Conservation (phyloP, 2,113 vertebrate species). For the Dromiciops gliroides region DNA sequence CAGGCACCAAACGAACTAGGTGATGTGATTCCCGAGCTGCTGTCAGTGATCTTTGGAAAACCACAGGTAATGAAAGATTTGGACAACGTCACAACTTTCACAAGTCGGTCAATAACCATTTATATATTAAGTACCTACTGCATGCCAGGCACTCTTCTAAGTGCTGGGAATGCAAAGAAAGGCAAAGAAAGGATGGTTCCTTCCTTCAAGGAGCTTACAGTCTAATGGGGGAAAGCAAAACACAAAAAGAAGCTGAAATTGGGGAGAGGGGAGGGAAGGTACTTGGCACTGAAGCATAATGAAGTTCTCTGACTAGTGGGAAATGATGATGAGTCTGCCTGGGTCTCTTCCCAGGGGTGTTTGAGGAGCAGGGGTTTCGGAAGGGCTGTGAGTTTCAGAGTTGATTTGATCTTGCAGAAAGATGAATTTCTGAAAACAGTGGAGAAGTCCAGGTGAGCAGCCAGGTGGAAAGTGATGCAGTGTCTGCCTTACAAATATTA, state of each 20-base stretch:
- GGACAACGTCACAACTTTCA: not conserved
- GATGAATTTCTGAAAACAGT: not conserved
- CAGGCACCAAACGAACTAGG: not conserved
- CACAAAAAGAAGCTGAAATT: not conserved
- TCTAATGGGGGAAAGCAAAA: not conserved
- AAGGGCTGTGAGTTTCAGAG: not conserved
- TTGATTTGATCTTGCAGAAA: not conserved
- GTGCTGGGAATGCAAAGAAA: not conserved
- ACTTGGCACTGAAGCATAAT: not conserved
- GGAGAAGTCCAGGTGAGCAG: not conserved
- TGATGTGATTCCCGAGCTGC: not conserved
- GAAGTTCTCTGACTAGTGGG: not conserved
- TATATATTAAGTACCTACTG: not conserved
- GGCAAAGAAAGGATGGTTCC: not conserved
- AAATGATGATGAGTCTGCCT: not conserved
- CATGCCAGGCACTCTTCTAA: not conserved
- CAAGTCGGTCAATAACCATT: not conserved
- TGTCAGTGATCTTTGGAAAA: not conserved
- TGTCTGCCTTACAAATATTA: not conserved
- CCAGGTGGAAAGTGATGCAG: not conserved
- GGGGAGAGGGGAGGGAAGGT: too few relatives aligned
- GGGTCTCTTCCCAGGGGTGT: not conserved
- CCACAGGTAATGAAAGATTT: not conserved
- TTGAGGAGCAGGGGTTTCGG: not conserved
- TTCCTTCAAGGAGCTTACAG: not conserved